A percentile compares a stretch with the other conserved stretches of the same genome.
Evolutionary conservation across 1,140 invertebrate species (phyloP).

Genomic region (Sinella curviseta): DNA sequence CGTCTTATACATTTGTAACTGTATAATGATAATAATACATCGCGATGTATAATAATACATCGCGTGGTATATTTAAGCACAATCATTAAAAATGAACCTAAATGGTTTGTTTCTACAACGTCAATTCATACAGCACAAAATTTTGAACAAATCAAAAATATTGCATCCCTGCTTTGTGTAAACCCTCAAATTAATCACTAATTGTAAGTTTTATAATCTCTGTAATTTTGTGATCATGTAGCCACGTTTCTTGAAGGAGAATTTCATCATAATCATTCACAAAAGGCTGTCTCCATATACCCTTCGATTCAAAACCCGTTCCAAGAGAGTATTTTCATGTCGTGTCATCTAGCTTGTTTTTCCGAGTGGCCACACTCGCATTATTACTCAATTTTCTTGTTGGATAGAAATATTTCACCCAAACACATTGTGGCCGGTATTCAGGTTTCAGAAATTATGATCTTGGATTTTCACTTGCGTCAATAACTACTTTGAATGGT

Average conservation of each 20-base stretch:
- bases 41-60: no score
- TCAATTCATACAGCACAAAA: no score
- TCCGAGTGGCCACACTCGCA: background rate
- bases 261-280: background rate
- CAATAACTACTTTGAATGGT: background rate
- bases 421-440: background rate
- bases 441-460: background rate
- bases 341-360: background rate
- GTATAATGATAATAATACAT: no score
- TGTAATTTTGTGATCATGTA: background rate
- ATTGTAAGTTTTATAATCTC: background rate
- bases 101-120: no score
- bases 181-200: background rate
- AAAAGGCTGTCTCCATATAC: background rate
- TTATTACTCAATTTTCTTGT: background rate
- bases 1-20: no score
- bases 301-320: background rate
- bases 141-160: no score
- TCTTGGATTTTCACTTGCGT: background rate
- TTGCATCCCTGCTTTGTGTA: background rate
- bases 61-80: no score
- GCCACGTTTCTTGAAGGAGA: background rate
- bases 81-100: no score
- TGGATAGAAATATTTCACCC: no score
- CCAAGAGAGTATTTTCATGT: no score